Evolutionary conservation across 2,797 vertebrate genomes (phyloP).

Genomic region (Rhincodon typus): DNA sequence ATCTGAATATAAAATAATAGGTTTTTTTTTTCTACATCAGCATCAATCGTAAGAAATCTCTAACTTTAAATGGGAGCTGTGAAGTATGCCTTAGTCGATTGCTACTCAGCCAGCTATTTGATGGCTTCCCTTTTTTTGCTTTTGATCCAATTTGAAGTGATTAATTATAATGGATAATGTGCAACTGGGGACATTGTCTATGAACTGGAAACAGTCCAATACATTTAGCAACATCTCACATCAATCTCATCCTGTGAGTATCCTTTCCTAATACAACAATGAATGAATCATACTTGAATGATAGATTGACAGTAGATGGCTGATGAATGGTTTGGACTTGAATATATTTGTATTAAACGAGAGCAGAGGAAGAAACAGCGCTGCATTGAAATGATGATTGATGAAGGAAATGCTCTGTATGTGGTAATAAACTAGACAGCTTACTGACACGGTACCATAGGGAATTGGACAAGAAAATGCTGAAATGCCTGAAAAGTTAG

Average conservation of each 20-base stretch:
- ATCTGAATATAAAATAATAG: not conserved
- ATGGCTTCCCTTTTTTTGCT: not conserved
- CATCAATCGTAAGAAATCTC: not conserved
- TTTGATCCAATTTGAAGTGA: not conserved
- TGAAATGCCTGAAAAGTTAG: constrained; percentile 15
- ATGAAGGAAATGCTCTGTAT: not conserved
- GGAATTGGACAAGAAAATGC: not conserved
- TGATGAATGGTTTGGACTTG: not conserved
- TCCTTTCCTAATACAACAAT: not conserved
- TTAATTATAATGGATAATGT: not conserved
- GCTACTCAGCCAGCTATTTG: not conserved
- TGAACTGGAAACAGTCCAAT: not conserved
- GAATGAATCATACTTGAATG: constrained; percentile 7
- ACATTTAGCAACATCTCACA: not conserved
- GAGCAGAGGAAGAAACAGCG: not conserved
- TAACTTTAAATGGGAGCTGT: not conserved
- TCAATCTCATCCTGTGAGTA: not conserved
- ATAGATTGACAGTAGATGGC: constrained; percentile 22
- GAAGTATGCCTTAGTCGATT: not conserved
- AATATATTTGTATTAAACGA: not conserved
- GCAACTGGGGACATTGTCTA: not conserved
- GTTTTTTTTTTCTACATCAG: not conserved
- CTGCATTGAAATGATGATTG: not conserved
- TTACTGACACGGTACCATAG: not conserved
- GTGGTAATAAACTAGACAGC: not conserved